A percentile compares a stretch with the other conserved stretches of the same genome.
phyloP scores from a whole-genome alignment of 2,888 invertebrate species.

The Limnephilus rhombicus region DNA sequence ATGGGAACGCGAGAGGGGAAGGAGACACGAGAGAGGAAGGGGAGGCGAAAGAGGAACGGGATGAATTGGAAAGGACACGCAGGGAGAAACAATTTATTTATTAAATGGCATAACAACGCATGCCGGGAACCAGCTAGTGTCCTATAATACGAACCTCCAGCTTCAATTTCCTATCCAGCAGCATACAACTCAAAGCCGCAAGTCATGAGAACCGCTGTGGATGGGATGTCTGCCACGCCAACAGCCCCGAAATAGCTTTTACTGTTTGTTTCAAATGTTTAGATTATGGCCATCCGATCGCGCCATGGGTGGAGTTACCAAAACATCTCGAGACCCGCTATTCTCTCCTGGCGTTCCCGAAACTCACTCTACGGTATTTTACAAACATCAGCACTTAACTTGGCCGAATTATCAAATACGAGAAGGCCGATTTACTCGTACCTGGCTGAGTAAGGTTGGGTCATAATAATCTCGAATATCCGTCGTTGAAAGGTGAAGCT shows the following conservation, averaged over 20 bases:
- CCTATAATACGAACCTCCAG: background rate
- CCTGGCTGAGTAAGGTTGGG: background rate
- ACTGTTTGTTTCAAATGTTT: conserved; percentile 67
- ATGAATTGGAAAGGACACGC: too few relatives aligned
- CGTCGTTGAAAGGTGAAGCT: background rate
- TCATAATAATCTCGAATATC: conserved; percentile 1
- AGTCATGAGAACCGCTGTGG: background rate
- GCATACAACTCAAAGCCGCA: conserved; percentile 47
- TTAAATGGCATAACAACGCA: too few relatives aligned
- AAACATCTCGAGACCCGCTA: background rate
- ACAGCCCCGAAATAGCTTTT: conserved; percentile 64
- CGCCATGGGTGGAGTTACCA: background rate
- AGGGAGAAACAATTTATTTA: too few relatives aligned
- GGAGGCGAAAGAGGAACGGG: too few relatives aligned
- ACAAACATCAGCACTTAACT: too few relatives aligned
- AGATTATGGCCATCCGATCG: conserved; percentile 65
- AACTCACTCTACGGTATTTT: background rate
- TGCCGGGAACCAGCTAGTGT: too few relatives aligned
- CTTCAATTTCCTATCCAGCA: conserved; percentile 16
- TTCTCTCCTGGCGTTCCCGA: background rate
- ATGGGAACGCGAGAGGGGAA: too few relatives aligned
- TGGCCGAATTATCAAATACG: background rate
- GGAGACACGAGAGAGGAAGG: too few relatives aligned
- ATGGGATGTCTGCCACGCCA: conserved; percentile 40
- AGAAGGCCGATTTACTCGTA: background rate